phyloP scores from a whole-genome alignment of 2,113 vertebrate genomes.

The Paralichthys olivaceus region DNA sequence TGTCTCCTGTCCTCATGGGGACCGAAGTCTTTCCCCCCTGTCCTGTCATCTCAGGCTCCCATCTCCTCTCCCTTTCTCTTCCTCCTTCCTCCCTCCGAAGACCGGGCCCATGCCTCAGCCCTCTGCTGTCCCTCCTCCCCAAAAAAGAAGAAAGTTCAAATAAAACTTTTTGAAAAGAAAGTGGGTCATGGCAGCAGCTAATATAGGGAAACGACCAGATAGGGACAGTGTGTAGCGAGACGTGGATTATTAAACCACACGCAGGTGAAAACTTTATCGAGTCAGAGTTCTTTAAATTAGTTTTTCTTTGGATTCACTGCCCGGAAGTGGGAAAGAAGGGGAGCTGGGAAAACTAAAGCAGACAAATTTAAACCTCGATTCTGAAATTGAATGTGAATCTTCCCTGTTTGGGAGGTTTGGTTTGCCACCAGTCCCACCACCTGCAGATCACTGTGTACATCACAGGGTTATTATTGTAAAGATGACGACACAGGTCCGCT shows the following conservation, averaged over 20 bases:
- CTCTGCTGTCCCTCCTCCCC: background rate
- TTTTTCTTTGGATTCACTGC: background rate
- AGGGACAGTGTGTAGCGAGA: background rate
- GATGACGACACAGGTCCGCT: too few relatives aligned
- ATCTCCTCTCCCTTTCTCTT: slow-evolving; percentile 18
- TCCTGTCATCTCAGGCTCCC: slow-evolving; percentile 46
- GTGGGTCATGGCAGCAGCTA: slow-evolving; percentile 6
- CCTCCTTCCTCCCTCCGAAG: slow-evolving; percentile 28
- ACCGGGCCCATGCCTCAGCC: slow-evolving; percentile 9
- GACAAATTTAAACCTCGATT: background rate
- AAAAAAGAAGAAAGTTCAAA: slow-evolving; percentile 9
- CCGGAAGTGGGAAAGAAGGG: background rate
- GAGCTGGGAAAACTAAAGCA: background rate
- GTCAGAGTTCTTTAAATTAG: background rate
- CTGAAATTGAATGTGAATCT: background rate
- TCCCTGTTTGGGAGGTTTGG: background rate
- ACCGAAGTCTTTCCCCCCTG: slow-evolving; percentile 19
- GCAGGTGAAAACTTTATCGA: background rate
- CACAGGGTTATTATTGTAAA: too few relatives aligned
- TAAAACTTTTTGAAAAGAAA: slow-evolving; percentile 15
- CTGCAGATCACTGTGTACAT: too few relatives aligned
- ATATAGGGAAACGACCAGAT: background rate
- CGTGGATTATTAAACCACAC: background rate
- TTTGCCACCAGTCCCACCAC: too few relatives aligned
- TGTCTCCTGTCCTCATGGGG: slow-evolving; percentile 33